Evolutionary conservation across 1,140 invertebrate species (phyloP).

Genomic region (Drosophila tani): DNA sequence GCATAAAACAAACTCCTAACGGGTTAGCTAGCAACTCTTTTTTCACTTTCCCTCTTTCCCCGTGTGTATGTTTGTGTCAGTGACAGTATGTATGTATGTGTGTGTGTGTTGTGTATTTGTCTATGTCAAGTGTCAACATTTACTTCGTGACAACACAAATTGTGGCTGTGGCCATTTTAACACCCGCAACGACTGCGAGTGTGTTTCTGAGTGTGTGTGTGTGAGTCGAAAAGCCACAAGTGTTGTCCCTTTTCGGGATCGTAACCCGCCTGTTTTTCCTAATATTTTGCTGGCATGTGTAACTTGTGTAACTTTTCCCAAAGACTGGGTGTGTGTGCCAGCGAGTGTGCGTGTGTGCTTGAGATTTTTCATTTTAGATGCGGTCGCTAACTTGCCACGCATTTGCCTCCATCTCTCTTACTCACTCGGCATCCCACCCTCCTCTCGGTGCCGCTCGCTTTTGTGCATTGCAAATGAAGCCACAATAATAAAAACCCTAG

Average conservation of each 20-base stretch:
- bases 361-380: slow-evolving; percentile 82
- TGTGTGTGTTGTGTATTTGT: slow-evolving; percentile 63
- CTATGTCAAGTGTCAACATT: slow-evolving; percentile 83
- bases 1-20: slow-evolving; percentile 81
- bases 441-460: slow-evolving; percentile 20
- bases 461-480: slow-evolving; percentile 78
- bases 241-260: slow-evolving; percentile 54
- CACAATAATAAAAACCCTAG: slow-evolving; percentile 75
- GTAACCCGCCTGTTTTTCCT: slow-evolving; percentile 29
- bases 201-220: slow-evolving; percentile 1
- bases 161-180: slow-evolving; percentile 77
- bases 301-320: slow-evolving; percentile 14
- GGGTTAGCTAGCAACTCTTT: slow-evolving; percentile 65
- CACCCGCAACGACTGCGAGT: slow-evolving; percentile 41
- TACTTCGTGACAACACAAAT: slow-evolving; percentile 81
- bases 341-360: slow-evolving; percentile 35
- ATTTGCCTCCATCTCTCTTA: slow-evolving; percentile 4
- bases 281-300: slow-evolving; percentile 46
- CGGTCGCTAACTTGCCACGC: slow-evolving; percentile 57
- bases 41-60: slow-evolving; percentile 33
- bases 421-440: not conserved
- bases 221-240: slow-evolving; percentile 65
- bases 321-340: slow-evolving; percentile 16
- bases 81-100: slow-evolving; percentile 2
- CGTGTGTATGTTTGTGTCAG: not conserved